Evolutionary conservation across 2,888 invertebrate species (phyloP).

Genomic region (Epistrophella euchroma): DNA sequence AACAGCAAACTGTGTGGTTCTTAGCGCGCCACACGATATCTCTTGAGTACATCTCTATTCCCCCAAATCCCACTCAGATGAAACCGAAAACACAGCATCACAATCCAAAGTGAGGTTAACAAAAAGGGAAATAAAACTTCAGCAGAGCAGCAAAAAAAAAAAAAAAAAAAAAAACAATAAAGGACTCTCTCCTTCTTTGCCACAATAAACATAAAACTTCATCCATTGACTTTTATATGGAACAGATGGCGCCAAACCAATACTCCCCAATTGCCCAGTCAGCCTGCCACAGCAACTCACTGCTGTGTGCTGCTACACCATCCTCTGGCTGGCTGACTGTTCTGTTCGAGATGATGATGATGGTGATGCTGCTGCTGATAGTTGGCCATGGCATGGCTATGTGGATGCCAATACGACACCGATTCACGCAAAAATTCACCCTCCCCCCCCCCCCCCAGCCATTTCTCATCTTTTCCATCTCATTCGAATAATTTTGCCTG

Average conservation of each 20-base stretch:
- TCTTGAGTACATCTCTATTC: conserved; percentile 74
- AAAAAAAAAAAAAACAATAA: conserved; percentile 55
- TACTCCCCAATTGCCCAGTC: conserved; percentile 73
- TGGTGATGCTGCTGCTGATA: conserved; percentile 29
- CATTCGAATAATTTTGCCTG: conserved; percentile 4
- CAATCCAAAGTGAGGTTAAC: conserved; percentile 14
- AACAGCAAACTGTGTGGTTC: conserved; percentile 68
- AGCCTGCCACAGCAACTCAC: conserved; percentile 22
- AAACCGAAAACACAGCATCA: conserved; percentile 62
- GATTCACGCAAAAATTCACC: conserved; percentile 66
- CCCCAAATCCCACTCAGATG: conserved; percentile 64
- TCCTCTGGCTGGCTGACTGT: conserved; percentile 21
- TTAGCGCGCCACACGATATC: conserved; percentile 74
- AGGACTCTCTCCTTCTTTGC: conserved; percentile 39
- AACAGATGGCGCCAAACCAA: conserved; percentile 76
- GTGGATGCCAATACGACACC: conserved; percentile 73
- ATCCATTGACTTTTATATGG: conserved; percentile 76
- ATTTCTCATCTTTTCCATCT: not conserved
- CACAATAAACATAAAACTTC: conserved; percentile 76
- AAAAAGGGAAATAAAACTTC: conserved; percentile 36
- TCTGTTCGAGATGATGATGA: conserved; percentile 24
- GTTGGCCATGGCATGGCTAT: conserved; percentile 12
- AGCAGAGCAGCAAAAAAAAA: not conserved
- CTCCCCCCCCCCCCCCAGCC: not conserved
- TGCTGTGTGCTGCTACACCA: conserved; percentile 6